Conservation (phyloP, 2,113 vertebrate species). For the Clarias batrachus region DNA sequence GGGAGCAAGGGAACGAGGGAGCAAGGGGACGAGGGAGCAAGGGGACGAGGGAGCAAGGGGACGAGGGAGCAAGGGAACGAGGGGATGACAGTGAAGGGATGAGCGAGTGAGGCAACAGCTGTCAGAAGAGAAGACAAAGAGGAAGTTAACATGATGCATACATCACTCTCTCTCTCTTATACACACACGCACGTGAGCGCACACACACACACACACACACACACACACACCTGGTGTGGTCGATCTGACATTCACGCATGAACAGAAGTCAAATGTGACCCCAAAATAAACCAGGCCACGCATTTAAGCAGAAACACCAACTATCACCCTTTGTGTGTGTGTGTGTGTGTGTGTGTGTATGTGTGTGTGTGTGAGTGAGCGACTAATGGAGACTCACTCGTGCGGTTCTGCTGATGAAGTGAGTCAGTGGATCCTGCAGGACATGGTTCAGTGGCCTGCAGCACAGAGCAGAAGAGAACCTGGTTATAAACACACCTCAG, state of each 20-base stretch:
- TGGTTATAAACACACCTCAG: neutral
- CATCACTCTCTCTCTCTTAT: no score
- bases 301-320: neutral
- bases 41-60: neutral
- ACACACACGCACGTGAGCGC: neutral
- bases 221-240: slow-evolving; percentile 18
- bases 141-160: slow-evolving; percentile 1
- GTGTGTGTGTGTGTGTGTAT: neutral
- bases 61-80: neutral
- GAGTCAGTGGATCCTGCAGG: slow-evolving; percentile 9
- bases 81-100: neutral
- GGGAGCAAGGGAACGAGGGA: neutral
- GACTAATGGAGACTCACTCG: neutral
- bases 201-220: neutral
- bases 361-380: neutral
- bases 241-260: neutral
- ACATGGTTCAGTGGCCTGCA: slow-evolving; percentile 27
- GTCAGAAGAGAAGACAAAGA: neutral
- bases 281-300: neutral
- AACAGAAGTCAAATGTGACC: neutral
- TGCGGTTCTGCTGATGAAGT: neutral
- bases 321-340: neutral
- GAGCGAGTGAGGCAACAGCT: neutral
- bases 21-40: neutral
- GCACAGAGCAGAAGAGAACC: neutral